Base-by-base conservation (phyloP, 2,113 vertebrate genomes). In the Pollachius pollachius region DNA sequence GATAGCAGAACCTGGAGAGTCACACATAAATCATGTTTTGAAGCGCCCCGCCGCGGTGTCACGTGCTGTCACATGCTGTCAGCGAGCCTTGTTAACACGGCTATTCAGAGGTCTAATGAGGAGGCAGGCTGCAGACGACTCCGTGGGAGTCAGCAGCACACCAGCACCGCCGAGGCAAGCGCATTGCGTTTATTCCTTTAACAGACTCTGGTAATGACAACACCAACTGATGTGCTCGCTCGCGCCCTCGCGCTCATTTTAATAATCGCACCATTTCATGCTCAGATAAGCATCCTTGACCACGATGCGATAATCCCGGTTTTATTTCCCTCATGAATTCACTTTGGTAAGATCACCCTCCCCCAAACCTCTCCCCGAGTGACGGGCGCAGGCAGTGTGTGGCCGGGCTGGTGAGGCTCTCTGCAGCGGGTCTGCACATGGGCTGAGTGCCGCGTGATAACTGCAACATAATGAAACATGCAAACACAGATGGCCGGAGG, bases 381-480 rank as follows among this genome's bases (percentile, higher is more conserved):
- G 84, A 82, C 83, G 82, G 60, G 76, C 77, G 73, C 71, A 52
- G 81, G 30, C 4, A 34, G 30, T 34, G 4, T 34, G 30, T 34
- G 75, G 67, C 68, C 72, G 63, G 65, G 76, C 69, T 74, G 76
- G 85, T 75, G 69, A 87, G 76, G 69, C 77, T 65, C 79, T 79
- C 71, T 63, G 67, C 84, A 68, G 70, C 76, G 79, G 81, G 80
- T 83, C 82, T 70, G 74, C 84, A 83, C 83, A 84, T 74, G 81
- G 76, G 65, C 67, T 87, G 84, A 81, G 80, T 87, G 83, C 84
- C 76, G 87, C 82, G 81, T 80, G 76, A 83, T 85, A 85, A 84
- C 81, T 85, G 88, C 88, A 88, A 84, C 82, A 85, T 83, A 84
- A 90, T 87, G 77, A 89, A 88, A 89, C 84, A 88, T 88, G 78